Conservation (phyloP, 2,113 vertebrate genomes). For the Muscicapa adusta region DNA sequence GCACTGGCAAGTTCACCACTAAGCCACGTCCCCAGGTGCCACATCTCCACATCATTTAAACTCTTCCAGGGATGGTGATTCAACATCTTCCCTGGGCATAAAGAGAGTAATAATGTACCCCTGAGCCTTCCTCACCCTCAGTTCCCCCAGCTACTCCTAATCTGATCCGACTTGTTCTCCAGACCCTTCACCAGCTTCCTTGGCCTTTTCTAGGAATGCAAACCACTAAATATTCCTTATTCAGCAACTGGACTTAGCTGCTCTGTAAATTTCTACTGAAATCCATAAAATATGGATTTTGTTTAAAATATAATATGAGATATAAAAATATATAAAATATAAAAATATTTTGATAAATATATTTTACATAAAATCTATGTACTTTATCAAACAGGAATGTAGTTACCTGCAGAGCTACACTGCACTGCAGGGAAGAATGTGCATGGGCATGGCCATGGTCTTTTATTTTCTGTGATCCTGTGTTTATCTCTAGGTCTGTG, state of each 20-base stretch:
- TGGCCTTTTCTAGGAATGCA: neutral
- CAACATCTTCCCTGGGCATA: neutral
- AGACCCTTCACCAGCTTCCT: neutral
- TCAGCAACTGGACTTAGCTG: neutral
- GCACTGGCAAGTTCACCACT: neutral
- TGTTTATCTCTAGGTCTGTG: neutral
- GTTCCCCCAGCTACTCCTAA: neutral
- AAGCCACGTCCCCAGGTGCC: neutral
- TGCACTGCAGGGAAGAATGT: neutral
- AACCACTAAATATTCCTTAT: neutral
- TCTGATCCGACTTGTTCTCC: neutral
- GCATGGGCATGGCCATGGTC: neutral
- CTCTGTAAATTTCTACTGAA: neutral
- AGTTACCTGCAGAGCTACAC: neutral
- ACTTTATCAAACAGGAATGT: neutral
- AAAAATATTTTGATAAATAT: no score
- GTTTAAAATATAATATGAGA: no score
- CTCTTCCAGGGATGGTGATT: neutral
- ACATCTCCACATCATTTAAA: neutral
- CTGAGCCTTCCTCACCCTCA: neutral
- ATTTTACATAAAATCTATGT: neutral
- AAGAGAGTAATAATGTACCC: neutral
- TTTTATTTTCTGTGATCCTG: neutral
- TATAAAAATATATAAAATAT: no score
- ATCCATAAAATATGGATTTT: neutral